Conservation (phyloP, 1,140 invertebrate species). For the Samia ricini region DNA sequence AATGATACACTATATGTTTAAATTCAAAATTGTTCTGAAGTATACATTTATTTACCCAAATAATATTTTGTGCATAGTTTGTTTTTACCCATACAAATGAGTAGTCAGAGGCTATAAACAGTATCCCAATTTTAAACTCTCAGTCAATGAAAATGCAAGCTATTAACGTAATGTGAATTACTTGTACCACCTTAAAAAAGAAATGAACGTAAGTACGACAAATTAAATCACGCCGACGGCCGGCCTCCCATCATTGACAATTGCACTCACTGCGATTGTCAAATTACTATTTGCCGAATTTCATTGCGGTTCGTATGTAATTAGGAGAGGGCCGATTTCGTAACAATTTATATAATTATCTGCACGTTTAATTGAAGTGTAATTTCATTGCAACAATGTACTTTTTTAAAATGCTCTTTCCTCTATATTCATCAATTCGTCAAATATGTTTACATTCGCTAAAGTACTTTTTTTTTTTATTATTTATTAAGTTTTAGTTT, state of each 20-base stretch:
- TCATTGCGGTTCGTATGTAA: constrained; percentile 27
- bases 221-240: neutral
- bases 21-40: too few relatives aligned
- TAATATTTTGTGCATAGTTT: too few relatives aligned
- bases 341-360: constrained; percentile 35
- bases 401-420: neutral
- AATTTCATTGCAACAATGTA: neutral
- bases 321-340: constrained; percentile 20
- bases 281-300: constrained; percentile 35
- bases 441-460: too few relatives aligned
- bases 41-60: too few relatives aligned
- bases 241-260: constrained; percentile 16
- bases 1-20: too few relatives aligned
- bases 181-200: neutral
- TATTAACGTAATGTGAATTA: neutral
- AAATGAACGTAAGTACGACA: neutral
- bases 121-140: neutral
- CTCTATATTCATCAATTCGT: neutral
- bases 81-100: too few relatives aligned
- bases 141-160: neutral
- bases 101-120: too few relatives aligned
- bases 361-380: constrained; percentile 2
- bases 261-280: constrained; percentile 29
- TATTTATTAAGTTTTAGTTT: too few relatives aligned
- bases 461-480: too few relatives aligned